Evolutionary conservation across 2,888 invertebrate species (phyloP).

Genomic region (Copidosoma aretas): DNA sequence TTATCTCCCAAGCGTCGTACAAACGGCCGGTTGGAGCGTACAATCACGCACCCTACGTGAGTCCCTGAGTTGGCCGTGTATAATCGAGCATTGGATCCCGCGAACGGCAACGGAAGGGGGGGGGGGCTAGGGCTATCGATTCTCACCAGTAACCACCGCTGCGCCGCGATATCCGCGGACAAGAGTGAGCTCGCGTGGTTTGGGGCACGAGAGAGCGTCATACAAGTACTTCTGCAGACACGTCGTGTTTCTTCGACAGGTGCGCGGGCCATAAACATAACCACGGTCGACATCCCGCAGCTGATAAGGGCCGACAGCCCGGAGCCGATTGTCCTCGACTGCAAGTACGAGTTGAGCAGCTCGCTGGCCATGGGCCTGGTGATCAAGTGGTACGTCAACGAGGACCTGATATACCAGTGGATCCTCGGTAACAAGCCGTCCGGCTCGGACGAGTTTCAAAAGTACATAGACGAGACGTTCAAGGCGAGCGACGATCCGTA

Average conservation of each 20-base stretch:
- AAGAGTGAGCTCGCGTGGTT: too few species aligned
- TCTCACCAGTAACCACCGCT: too few species aligned
- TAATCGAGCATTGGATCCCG: too few species aligned
- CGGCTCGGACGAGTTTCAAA: slow-evolving; percentile 64
- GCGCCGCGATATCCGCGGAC: too few species aligned
- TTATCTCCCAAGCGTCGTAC: too few species aligned
- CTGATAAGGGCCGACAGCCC: slow-evolving; percentile 68
- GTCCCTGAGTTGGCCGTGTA: too few species aligned
- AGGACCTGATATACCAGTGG: slow-evolving; percentile 80
- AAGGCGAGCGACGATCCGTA: slow-evolving; percentile 72
- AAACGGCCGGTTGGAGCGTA: too few species aligned
- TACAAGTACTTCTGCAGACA: too few species aligned
- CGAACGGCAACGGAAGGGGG: too few species aligned
- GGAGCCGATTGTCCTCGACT: slow-evolving; percentile 72
- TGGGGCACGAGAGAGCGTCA: too few species aligned
- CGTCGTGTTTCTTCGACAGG: slow-evolving; percentile 17
- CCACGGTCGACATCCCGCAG: slow-evolving; percentile 69
- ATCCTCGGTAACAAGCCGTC: slow-evolving; percentile 75
- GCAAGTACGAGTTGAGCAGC: slow-evolving; percentile 73
- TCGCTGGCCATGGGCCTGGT: slow-evolving; percentile 69
- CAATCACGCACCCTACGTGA: too few species aligned
- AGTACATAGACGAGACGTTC: slow-evolving; percentile 67
- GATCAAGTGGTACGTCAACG: slow-evolving; percentile 77
- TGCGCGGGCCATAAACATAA: slow-evolving; percentile 57
- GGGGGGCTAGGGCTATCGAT: too few species aligned